Evolutionary conservation across 2,113 vertebrate genomes (phyloP).

Genomic region (Centropristis striata): DNA sequence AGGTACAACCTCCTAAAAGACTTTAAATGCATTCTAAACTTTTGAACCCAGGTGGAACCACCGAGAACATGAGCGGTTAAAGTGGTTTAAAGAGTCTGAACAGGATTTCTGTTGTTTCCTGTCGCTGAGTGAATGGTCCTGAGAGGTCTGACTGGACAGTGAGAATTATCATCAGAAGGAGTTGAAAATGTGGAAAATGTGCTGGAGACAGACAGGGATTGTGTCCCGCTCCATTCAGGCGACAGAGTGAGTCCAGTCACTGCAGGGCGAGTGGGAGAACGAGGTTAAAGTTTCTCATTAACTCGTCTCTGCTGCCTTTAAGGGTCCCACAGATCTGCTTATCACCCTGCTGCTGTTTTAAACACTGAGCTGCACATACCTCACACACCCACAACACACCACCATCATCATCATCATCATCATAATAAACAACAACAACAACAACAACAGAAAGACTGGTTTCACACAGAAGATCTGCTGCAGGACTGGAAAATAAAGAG

Average conservation of each 20-base stretch:
- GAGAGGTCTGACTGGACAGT: background rate
- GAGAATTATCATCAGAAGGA: constrained; percentile 21
- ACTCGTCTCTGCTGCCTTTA: constrained; percentile 54
- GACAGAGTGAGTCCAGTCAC: background rate
- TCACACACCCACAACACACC: constrained; percentile 41
- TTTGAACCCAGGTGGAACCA: background rate
- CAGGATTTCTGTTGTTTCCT: background rate
- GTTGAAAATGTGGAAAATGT: constrained; percentile 23
- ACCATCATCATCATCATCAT: background rate
- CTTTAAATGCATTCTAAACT: too few species aligned
- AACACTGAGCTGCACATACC: constrained; percentile 33
- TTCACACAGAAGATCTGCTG: background rate
- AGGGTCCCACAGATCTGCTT: constrained; percentile 19
- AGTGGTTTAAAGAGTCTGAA: too few species aligned
- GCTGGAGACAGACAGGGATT: constrained; percentile 24
- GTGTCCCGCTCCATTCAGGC: constrained; percentile 35
- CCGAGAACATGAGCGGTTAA: too few species aligned
- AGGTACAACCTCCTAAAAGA: too few species aligned
- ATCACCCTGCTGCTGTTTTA: constrained; percentile 59
- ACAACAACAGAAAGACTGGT: background rate
- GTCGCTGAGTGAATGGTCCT: background rate
- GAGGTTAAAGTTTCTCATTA: constrained; percentile 48
- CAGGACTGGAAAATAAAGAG: background rate
- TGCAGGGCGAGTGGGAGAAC: constrained; percentile 44
- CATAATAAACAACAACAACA: constrained; percentile 13